Conservation (phyloP, 2,113 vertebrate species). For the Struthidea cinerea region DNA sequence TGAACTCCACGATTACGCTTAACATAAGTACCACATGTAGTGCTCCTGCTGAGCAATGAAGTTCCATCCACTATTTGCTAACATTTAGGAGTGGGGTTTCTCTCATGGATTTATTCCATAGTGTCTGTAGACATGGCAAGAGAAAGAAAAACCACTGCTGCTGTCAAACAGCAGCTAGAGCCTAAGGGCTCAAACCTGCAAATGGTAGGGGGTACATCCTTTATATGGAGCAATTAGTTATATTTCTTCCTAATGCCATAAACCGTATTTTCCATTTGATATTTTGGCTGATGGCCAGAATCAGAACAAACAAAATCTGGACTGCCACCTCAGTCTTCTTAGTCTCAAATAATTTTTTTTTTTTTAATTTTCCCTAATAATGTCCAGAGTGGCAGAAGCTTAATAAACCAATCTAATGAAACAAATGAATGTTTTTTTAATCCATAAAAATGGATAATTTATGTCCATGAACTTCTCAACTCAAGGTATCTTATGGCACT, state of each 20-base stretch:
- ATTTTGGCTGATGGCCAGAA: constrained; percentile 13
- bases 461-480: neutral
- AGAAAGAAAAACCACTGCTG: neutral
- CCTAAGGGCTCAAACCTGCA: constrained; percentile 49
- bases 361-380: neutral
- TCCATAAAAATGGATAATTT: neutral
- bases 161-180: neutral
- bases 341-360: neutral
- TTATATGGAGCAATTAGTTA: constrained; percentile 16
- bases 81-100: neutral
- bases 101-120: neutral
- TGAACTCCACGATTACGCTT: neutral
- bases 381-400: neutral
- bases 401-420: neutral
- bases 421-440: neutral
- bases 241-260: constrained; percentile 26
- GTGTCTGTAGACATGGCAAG: neutral
- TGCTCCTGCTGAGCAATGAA: neutral
- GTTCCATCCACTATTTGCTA: neutral
- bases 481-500: neutral
- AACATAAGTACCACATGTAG: neutral
- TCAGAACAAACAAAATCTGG: neutral
- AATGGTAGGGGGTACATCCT: constrained; percentile 15
- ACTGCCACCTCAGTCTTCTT: neutral
- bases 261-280: neutral